A percentile compares a stretch with the other conserved stretches of the same genome.
phyloP scores from a whole-genome alignment of 2,113 vertebrate species.

The Otolemur garnettii region DNA sequence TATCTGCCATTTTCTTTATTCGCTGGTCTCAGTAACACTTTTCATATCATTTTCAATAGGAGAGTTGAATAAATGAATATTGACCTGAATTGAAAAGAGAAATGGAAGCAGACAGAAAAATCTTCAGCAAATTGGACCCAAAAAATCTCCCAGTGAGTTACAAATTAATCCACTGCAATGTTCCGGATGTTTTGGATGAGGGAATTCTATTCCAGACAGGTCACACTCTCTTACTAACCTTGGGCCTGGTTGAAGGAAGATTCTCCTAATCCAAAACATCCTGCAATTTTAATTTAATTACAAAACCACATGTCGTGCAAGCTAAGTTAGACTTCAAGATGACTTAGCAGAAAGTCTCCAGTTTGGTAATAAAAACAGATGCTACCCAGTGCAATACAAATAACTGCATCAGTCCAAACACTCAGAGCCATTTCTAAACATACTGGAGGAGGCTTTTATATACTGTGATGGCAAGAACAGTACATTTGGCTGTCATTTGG shows the following conservation, averaged over 20 bases:
- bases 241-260: slow-evolving; percentile 59
- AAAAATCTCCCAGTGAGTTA: slow-evolving; percentile 68
- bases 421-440: neutral
- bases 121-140: slow-evolving; percentile 68
- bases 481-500: neutral
- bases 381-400: neutral
- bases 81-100: slow-evolving; percentile 73
- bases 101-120: slow-evolving; percentile 73
- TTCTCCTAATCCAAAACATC: slow-evolving; percentile 78
- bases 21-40: slow-evolving; percentile 67
- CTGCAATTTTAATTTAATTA: slow-evolving; percentile 78
- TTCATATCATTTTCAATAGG: slow-evolving; percentile 77
- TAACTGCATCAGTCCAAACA: neutral
- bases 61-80: slow-evolving; percentile 72
- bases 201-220: slow-evolving; percentile 60
- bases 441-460: neutral
- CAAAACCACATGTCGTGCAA: slow-evolving; percentile 18
- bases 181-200: slow-evolving; percentile 78
- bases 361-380: slow-evolving; percentile 56
- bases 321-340: slow-evolving; percentile 65
- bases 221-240: slow-evolving; percentile 72
- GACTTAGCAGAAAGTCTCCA: slow-evolving; percentile 71
- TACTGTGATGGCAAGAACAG: neutral
- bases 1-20: slow-evolving; percentile 76
- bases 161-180: slow-evolving; percentile 79